Base-by-base conservation (phyloP, 2,888 invertebrate genomes). In the Rapana venosa region DNA sequence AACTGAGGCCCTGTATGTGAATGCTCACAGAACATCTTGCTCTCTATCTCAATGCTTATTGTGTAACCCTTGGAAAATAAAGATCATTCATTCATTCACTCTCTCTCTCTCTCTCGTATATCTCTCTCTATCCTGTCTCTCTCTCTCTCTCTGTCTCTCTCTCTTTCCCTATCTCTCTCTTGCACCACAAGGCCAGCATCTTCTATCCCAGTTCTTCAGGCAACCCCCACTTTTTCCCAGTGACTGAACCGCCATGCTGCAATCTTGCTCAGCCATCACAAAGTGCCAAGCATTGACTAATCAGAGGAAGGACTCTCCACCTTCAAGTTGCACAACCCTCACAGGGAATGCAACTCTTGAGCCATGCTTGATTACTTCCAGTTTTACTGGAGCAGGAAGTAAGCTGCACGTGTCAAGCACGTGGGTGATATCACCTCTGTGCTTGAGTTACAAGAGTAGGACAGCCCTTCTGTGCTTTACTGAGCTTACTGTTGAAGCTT, bases 321-420 rank as follows among this genome's bases (percentile, higher is more conserved):
- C 79, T 35, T 79, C 35, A 32, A 79, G 79, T 79, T 79, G 79
- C 79, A 32, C 32, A 13, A 1, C 35, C 79, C 35, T 17, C 32
- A 17, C 47, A 26, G 83, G 83, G 83, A 47, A 30, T n/a, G n/a
- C 22, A 84, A 84, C 84, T 56, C 84, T 84, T 58, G 56, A 58
- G 17, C 2, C 84, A n/a, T n/a, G 84, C 84, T 58, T 58, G 84
- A 84, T 84, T 84, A 84, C 84, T 30, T 83, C 83, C 84, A 70
- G 35, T 32, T 87, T 70, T 87, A 70, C n/a, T 30, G 35, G 87
- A 70, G 61, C 87, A 35, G 66, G 70, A 36, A 74, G 6, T 1
- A 20, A 26, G 17, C n/a, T 58, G 58, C 87, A 70, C 35, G 87
- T 35, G 84, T 35, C 36, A 56, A 70, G 36, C 36, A 35, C 26